Evolutionary conservation across 2,888 invertebrate genomes (phyloP), one percentile per base, ranked within the genome.

Genomic region (Nephrotoma appendiculata): DNA sequence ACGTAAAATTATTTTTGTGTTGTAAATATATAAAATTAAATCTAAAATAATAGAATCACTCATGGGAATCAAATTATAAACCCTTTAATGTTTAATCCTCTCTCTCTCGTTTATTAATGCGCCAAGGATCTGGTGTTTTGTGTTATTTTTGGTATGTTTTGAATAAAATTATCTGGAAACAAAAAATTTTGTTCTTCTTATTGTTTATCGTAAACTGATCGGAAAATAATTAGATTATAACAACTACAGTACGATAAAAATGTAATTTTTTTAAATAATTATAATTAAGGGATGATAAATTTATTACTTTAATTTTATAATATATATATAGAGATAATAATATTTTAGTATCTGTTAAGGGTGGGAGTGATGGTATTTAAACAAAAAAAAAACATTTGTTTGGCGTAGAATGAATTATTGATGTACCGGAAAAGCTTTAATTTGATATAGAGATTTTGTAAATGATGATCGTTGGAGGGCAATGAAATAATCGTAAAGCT

Each of bases 41-140:
- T 71, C 71, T 84, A 84, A 87, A 87, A 87, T 87, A 87, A 87
- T 87, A 86, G 87, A 87, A 86, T 87, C 86, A 87, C 87, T 87
- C 87, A 87, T 86, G 87, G 87, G 87, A 87, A 87, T 87, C 86
- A 87, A 87, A 87, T 87, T 87, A 71, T 71, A 71, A 87, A 87
- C 87, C 86, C 87, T 87, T 87, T 86, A 86, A 86, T 85, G 42
- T 44, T 44, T 85, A 85, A 85, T 85, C 19, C 15, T 85, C 12
- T n/a, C 44, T n/a, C 19, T n/a, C 15, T 71, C 42, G 19, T 52
- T 41, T n/a, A 6, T 52, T 86, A 31, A 31, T 45, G 31, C 2
- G 45, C 31, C 31, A 71, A 31, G 71, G n/a, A 57, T 19, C 57
- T 44, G 43, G 15, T 85, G 41, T 85, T 57, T 52, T 52, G 52